Evolutionary conservation across 2,113 vertebrate genomes (phyloP).

Genomic region (Megaceryle maxima): DNA sequence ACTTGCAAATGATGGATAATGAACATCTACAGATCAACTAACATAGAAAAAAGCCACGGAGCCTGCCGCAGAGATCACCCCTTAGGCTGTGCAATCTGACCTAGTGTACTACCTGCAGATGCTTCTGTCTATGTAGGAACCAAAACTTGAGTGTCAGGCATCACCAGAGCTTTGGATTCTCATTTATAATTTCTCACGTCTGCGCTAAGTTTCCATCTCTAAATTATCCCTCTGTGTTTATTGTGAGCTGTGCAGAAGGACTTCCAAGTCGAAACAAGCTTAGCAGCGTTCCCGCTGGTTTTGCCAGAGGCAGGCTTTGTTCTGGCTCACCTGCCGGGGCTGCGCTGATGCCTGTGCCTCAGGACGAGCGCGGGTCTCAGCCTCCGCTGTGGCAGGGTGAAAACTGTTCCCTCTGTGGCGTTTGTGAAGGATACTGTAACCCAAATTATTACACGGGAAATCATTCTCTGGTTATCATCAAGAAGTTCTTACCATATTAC

Average conservation of each 20-base stretch:
- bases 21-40: neutral
- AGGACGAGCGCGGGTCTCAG: neutral
- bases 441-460: neutral
- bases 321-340: conserved; percentile 44
- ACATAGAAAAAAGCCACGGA: neutral
- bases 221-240: conserved; percentile 17
- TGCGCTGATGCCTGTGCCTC: neutral
- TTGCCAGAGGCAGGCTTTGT: conserved; percentile 36
- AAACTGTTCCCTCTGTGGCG: neutral
- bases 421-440: neutral
- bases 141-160: neutral
- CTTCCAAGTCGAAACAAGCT: neutral
- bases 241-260: neutral
- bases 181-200: neutral
- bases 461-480: neutral
- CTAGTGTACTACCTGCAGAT: neutral
- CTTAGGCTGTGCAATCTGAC: neutral
- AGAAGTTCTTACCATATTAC: neutral
- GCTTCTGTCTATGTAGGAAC: neutral
- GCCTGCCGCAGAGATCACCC: neutral
- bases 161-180: neutral
- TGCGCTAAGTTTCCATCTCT: neutral
- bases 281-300: neutral
- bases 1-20: neutral
- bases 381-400: rapidly evolving